A percentile compares a stretch with the other conserved stretches of the same genome.
These are phyloP conservation scores for Diploscapter pachys DNA, from an alignment of 1,140 invertebrate species.

Conservation along the genomic window DNA sequence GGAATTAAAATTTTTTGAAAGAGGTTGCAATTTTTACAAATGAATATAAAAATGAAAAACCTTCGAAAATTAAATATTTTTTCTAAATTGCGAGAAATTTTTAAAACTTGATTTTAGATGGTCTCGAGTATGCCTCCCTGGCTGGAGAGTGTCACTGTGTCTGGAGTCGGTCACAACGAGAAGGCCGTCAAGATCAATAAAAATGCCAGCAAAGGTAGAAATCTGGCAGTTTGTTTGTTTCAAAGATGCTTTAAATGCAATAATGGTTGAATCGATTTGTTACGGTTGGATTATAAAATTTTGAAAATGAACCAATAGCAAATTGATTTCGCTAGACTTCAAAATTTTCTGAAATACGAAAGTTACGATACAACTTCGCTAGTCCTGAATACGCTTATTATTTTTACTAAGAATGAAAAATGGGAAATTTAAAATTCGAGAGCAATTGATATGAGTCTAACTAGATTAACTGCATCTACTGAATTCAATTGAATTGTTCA, in stretches of 20 bases:
- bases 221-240: not conserved
- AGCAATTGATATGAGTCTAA: too few species aligned
- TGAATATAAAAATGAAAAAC: constrained; percentile 16
- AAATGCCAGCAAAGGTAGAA: constrained; percentile 14
- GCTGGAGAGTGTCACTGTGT: constrained; percentile 25
- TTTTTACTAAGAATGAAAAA: too few species aligned
- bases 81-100: not conserved
- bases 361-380: too few species aligned
- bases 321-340: too few species aligned
- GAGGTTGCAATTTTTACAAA: not conserved
- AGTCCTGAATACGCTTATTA: too few species aligned
- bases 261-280: too few species aligned
- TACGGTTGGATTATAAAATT: too few species aligned
- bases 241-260: too few species aligned
- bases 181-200: constrained; percentile 17
- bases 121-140: constrained; percentile 20
- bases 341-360: too few species aligned
- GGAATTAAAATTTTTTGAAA: constrained; percentile 11
- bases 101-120: constrained; percentile 8
- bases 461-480: too few species aligned
- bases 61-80: not conserved
- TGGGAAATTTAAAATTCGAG: too few species aligned
- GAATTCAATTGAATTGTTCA: not conserved
- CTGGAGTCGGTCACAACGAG: constrained; percentile 26
- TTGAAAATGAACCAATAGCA: too few species aligned